Percentiles rank a stretch among this genome's conserved stretches.
phyloP scores from a whole-genome alignment of 2,113 vertebrate species.

The Canis aureus region DNA sequence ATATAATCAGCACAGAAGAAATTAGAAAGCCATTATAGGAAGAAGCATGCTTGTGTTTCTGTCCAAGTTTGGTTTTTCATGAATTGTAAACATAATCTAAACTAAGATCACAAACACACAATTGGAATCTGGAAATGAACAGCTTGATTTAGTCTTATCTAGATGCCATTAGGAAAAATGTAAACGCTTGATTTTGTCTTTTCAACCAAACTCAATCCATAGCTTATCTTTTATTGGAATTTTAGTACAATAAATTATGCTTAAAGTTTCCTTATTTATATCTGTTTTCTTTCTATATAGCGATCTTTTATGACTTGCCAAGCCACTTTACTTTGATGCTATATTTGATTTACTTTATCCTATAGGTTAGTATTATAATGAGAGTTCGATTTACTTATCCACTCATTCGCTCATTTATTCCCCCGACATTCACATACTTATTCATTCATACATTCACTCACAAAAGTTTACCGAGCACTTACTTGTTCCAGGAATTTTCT shows the following conservation, averaged over 20 bases:
- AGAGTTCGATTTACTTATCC: background rate
- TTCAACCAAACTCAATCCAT: background rate
- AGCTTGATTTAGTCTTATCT: background rate
- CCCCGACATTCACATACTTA: background rate
- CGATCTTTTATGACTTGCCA: background rate
- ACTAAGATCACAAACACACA: background rate
- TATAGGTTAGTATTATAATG: background rate
- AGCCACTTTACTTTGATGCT: background rate
- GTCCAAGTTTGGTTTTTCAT: background rate
- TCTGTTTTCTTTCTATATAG: background rate
- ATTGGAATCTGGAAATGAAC: background rate
- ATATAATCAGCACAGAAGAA: slow-evolving; percentile 58
- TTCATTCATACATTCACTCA: background rate
- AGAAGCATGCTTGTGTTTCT: background rate
- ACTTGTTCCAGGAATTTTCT: background rate
- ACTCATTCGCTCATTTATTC: background rate
- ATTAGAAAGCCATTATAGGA: slow-evolving; percentile 41
- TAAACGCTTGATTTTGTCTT: background rate
- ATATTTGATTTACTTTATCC: background rate
- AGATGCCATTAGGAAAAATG: background rate
- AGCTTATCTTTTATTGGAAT: background rate
- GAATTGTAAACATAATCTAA: slow-evolving; percentile 57
- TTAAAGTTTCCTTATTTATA: background rate
- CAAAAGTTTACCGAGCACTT: background rate
- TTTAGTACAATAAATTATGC: background rate